phyloP scores from a whole-genome alignment of 1,140 invertebrate genomes.

The Dreissena rostriformis region DNA sequence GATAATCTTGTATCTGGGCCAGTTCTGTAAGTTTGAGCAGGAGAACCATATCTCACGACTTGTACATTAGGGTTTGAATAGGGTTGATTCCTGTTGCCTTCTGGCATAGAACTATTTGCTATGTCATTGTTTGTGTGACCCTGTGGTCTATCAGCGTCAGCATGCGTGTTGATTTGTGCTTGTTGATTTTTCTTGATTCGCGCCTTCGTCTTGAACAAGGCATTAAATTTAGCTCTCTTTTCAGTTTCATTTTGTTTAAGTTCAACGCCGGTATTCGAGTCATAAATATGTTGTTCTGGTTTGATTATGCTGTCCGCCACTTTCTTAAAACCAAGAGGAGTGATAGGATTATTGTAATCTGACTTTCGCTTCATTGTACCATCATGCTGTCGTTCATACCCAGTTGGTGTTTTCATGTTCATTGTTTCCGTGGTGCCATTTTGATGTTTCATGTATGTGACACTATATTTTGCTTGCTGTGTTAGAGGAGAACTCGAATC shows the following conservation, averaged over 20 bases:
- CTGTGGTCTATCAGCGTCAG: not conserved
- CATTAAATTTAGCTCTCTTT: conserved; percentile 24
- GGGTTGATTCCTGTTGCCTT: too few relatives aligned
- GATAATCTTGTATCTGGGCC: too few relatives aligned
- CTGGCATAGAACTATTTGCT: too few relatives aligned
- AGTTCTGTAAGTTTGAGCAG: too few relatives aligned
- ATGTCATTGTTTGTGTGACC: too few relatives aligned
- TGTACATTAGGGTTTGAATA: too few relatives aligned
- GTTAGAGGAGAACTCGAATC: too few relatives aligned
- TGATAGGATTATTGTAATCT: conserved; percentile 1
- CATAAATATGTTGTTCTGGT: not conserved
- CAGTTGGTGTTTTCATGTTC: not conserved
- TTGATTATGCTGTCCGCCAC: not conserved
- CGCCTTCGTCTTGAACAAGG: not conserved
- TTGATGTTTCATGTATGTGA: too few relatives aligned
- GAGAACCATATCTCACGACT: too few relatives aligned
- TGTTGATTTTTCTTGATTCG: not conserved
- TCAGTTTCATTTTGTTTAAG: not conserved
- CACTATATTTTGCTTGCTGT: too few relatives aligned
- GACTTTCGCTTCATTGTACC: not conserved
- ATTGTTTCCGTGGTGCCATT: too few relatives aligned
- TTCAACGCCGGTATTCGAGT: too few relatives aligned
- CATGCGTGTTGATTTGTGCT: not conserved
- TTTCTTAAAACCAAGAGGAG: conserved; percentile 2
- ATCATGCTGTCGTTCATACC: not conserved